Evolutionary conservation across 2,888 invertebrate species (phyloP).

Genomic region (Disparrhopalites patrizii): DNA sequence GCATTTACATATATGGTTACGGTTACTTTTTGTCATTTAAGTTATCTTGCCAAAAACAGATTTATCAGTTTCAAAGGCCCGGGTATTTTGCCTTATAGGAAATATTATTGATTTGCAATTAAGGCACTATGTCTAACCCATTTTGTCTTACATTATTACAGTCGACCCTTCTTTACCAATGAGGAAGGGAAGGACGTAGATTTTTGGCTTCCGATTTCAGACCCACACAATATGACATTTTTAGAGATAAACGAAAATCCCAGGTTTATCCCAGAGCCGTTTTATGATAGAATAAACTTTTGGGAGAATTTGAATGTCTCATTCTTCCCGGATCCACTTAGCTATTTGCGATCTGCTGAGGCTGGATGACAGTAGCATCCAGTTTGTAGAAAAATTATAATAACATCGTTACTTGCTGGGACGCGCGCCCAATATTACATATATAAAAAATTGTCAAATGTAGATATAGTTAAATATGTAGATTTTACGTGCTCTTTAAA

Average conservation of each 20-base stretch:
- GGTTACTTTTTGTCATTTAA: no score
- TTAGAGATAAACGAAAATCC: slow-evolving; percentile 34
- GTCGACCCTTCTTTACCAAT: slow-evolving; percentile 36
- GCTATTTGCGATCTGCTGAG: not conserved
- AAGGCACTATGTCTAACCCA: no score
- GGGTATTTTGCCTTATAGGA: no score
- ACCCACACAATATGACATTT: slow-evolving; percentile 34
- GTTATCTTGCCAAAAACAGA: no score
- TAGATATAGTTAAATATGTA: no score
- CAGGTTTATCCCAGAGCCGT: slow-evolving; percentile 28
- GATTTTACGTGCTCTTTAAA: no score
- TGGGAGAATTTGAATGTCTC: slow-evolving; percentile 27
- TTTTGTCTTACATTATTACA: slow-evolving; percentile 15
- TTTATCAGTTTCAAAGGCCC: no score
- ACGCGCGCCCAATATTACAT: no score
- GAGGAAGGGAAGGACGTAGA: slow-evolving; percentile 34
- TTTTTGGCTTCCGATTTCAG: slow-evolving; percentile 40
- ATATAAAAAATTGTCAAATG: no score
- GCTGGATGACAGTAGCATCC: not conserved
- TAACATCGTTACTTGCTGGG: not conserved
- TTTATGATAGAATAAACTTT: slow-evolving; percentile 26
- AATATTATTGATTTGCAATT: not conserved
- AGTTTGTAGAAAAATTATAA: not conserved
- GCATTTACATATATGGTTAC: no score
- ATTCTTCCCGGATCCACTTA: slow-evolving; percentile 17